phyloP scores from a whole-genome alignment of 2,888 invertebrate species.

The Sphaeridia pumilis region DNA sequence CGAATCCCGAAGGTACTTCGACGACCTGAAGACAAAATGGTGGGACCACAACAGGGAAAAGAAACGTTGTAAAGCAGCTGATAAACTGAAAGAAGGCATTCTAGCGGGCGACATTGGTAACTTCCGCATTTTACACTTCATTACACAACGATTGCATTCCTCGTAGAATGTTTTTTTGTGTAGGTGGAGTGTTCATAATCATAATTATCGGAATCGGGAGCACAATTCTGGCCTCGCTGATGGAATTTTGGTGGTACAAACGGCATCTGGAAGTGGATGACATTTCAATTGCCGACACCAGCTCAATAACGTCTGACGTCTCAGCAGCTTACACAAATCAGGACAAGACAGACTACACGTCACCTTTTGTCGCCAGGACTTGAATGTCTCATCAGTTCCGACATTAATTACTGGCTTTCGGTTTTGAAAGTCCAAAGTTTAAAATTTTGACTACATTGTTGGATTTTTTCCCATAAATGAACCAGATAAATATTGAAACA shows the following conservation, averaged over 20 bases:
- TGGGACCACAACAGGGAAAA: constrained; percentile 66
- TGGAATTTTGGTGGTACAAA: constrained; percentile 10
- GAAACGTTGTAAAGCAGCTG: constrained; percentile 65
- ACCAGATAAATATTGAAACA: no score
- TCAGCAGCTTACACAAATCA: constrained; percentile 2
- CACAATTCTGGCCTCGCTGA: not conserved
- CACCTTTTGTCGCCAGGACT: not conserved
- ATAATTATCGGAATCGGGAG: constrained; percentile 2
- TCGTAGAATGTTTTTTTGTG: not conserved
- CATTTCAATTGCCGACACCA: not conserved
- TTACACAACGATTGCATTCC: not conserved
- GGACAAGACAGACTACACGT: constrained; percentile 6
- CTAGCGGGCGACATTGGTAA: constrained; percentile 88
- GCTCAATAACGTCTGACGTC: not conserved
- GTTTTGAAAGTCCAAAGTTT: no score
- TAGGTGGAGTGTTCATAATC: constrained; percentile 10
- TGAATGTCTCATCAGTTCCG: no score
- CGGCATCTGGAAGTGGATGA: constrained; percentile 1
- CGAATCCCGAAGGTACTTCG: constrained; percentile 77
- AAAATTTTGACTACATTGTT: no score
- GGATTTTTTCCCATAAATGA: no score
- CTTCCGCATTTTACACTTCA: constrained; percentile 5
- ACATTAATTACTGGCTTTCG: no score
- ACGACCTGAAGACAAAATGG: constrained; percentile 90
- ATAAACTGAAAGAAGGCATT: constrained; percentile 91